Conservation (phyloP, 1,140 invertebrate species). For the Planococcus citri region DNA sequence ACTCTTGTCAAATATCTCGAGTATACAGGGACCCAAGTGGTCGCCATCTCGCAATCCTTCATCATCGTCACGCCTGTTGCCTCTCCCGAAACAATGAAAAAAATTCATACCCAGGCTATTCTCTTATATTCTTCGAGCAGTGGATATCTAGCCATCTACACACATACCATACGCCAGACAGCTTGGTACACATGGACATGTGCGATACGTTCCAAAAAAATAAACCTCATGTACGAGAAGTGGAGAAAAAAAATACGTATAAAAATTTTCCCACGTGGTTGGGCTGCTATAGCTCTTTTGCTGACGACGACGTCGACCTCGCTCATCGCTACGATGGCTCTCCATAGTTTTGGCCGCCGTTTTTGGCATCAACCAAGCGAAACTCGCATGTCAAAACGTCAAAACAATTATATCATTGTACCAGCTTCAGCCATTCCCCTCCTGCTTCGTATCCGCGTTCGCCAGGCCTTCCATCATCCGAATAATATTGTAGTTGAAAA, state of each 20-base stretch:
- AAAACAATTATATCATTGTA: constrained; percentile 4
- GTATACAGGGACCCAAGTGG: no score
- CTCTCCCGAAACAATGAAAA: neutral
- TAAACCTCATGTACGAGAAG: neutral
- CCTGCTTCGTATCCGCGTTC: no score
- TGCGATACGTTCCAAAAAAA: neutral
- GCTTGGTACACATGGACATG: neutral
- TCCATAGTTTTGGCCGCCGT: neutral
- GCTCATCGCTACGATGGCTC: neutral
- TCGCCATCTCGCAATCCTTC: no score
- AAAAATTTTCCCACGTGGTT: constrained; percentile 9
- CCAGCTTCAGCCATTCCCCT: no score
- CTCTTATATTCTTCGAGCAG: no score
- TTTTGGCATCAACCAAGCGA: constrained; percentile 11
- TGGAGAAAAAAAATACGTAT: neutral
- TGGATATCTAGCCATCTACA: no score
- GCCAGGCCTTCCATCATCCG: neutral
- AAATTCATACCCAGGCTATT: no score
- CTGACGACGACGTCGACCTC: neutral
- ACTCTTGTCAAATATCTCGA: no score
- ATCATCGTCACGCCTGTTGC: neutral
- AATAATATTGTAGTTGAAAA: no score
- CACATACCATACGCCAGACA: neutral
- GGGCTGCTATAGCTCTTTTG: neutral
- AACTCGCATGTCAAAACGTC: constrained; percentile 17